Base-by-base conservation (phyloP, 2,797 vertebrate genomes). In the Clarias fuscus region DNA sequence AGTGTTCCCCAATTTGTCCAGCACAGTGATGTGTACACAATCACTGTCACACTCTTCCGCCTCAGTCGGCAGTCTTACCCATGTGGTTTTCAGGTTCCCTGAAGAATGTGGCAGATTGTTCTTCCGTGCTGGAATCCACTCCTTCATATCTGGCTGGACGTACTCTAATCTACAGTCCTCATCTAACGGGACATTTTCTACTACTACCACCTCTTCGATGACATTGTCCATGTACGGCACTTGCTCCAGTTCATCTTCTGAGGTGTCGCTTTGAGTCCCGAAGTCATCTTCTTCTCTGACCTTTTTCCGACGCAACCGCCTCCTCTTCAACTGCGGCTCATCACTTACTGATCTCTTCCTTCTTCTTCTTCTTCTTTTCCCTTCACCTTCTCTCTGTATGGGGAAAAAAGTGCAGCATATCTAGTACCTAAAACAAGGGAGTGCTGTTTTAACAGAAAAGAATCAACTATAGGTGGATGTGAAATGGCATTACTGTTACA, bases 81-180 rank as follows among this genome's bases (percentile, higher is more conserved):
- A 79, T 0, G 6, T 14, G 7, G 89, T 90, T n/a, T 2, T 88
- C 30, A 93, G 67, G 8, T 8, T 85, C 58, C 40, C 4, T 33
- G 13, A 33, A 13, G 24, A 0, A 13, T 15, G 0, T 0, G 33
- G 0, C 37, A 20, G n/a, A 3, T 24, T 24, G 6, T 88, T 85
- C 2, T 27, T 5, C 56, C 24, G 18, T 76, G 18, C 88, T 0
- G 97, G 96, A 6, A 96, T 84, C 97, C 98, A 98, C n/a, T 94
- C 76, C 77, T 95, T 91, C 2, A 98, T 89, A 40, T 92, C 91
- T 0, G 96, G 95, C n/a, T 95, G 43, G 0, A 0, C 0, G 6
- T 88, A 89, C n/a, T 87, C 77, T 40, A 86, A 56, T 62, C 22
- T 65, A 27, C 10, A 0, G 7, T 72, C 62, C 30, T 79, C 56